These are phyloP conservation scores for Caenorhabditis auriculariae DNA, from an alignment of 2,888 invertebrate species.

Conservation along the genomic window DNA sequence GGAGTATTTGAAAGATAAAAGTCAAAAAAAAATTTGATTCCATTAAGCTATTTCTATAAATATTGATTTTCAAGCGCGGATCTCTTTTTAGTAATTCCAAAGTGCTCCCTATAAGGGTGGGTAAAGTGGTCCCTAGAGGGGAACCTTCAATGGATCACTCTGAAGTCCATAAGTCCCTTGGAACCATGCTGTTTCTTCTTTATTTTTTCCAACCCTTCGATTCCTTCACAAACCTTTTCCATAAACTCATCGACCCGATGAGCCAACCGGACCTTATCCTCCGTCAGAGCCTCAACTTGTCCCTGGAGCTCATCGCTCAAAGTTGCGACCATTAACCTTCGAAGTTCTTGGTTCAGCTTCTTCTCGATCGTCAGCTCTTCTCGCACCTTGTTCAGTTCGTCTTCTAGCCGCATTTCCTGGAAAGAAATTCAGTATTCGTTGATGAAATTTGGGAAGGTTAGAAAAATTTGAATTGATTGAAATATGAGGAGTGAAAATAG, in stretches of 20 bases:
- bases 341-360: slow-evolving; percentile 85
- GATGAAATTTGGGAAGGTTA: too few species aligned
- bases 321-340: slow-evolving; percentile 87
- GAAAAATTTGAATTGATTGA: too few species aligned
- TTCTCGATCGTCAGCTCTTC: slow-evolving; percentile 34
- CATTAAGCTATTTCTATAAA: too few species aligned
- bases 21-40: too few species aligned
- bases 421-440: too few species aligned
- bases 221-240: slow-evolving; percentile 73
- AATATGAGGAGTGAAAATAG: too few species aligned
- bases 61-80: too few species aligned
- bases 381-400: slow-evolving; percentile 14
- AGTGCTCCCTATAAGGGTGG: too few species aligned
- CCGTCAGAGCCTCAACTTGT: slow-evolving; percentile 84
- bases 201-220: not conserved
- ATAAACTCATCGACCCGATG: slow-evolving; percentile 82
- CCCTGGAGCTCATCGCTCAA: slow-evolving; percentile 88
- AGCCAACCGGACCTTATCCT: slow-evolving; percentile 86
- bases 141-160: too few species aligned
- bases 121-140: too few species aligned
- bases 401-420: slow-evolving; percentile 13
- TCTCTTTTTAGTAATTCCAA: too few species aligned
- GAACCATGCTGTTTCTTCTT: not conserved
- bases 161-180: not conserved
- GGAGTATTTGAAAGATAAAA: too few species aligned